Evolutionary conservation across 2,888 invertebrate species (phyloP), one percentile per base, ranked within the genome.

Genomic region (Oscheius sp.): DNA sequence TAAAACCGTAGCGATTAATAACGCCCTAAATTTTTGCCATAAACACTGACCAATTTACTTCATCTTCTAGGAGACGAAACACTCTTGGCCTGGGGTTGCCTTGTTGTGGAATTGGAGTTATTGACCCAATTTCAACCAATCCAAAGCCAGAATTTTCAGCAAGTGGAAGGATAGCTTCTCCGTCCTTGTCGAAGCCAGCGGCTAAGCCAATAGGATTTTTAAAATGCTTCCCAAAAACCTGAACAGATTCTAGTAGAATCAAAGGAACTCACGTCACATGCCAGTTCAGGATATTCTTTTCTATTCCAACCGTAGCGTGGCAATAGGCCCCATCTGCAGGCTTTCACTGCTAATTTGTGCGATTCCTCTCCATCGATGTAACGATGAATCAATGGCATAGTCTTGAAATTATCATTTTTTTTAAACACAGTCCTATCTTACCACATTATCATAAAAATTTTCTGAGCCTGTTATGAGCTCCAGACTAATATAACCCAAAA

Each of bases 51-150:
- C 91, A 3, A 12, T n/a, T 42, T 37, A 95, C 97, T 75, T 90
- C 88, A 88, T 97, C 96, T 83, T 93, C 91, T 1, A 88, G 87
- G 10, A 98, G 88, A 66, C 97, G 89, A 88, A 98, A 98, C 0
- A 98, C 92, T 82, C 98, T 90, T 0, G 97, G 97, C 87, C 92
- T 92, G 8, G 92, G 91, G 88, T 98, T 98, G 0, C 98, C 98
- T 0, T 91, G 89, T 87, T 98, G 98, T 0, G 97, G 93, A 82
- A 91, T 87, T 0, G 97, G 97, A 1, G 98, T 98, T 0, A 98
- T 92, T 6, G 85, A 83, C 52, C 97, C 97, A 81, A 98, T 91
- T 90, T 98, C 97, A 25, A 97, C 91, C 87, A 96, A 93, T 4
- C 96, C 93, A 88, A 98, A 96, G 0, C 97, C 97, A 69, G 94